Base-by-base conservation (phyloP, 2,888 invertebrate genomes). In the Cephonodes hylas region DNA sequence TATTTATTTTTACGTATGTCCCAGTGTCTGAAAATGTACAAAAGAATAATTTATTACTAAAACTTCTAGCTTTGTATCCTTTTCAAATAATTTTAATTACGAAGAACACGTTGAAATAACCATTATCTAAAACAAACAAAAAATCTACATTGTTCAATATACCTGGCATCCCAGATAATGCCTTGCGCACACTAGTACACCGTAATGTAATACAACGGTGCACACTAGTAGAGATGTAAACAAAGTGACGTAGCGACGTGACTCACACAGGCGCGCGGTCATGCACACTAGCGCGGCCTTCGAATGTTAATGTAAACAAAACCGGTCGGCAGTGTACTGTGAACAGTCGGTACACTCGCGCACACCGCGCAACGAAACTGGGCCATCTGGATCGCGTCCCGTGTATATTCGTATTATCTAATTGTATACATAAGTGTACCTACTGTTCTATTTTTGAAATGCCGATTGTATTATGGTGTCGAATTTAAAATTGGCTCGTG, bases 221-320 rank as follows among this genome's bases (percentile, higher is more conserved):
- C 82, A 80, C 83, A 83, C 84, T 64, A 63, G 61, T 64, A 64
- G 67, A 66, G 76, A 86, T 83, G 91, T 91, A 91, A 91, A 91
- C 90, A 91, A 88, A 81, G 89, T 91, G 91, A 91, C 91, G 91
- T 89, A 83, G 77, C 77, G 81, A 80, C 75, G 70, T 85, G 86
- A 86, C 85, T 78, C 88, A 88, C 90, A 90, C 90, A 81, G 67
- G 63, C 69, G 64, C 68, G 69, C 65, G 63, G 61, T 62, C 67
- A 70, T 70, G 76, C 86, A 85, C 86, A 88, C 88, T 73, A 73
- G 46, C 71, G 63, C 65, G 62, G 69, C 67, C 70, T 64, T 68
- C 61, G 62, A 67, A 77, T 77, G 79, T 75, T 80, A 83, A 84
- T 84, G 85, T 85, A 86, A 86, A 86, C 86, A 86, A 85, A 69